Evolutionary conservation across 1,140 invertebrate species (phyloP), one percentile per base, ranked within the genome.

Genomic region (Lysiphlebus fabarum): DNA sequence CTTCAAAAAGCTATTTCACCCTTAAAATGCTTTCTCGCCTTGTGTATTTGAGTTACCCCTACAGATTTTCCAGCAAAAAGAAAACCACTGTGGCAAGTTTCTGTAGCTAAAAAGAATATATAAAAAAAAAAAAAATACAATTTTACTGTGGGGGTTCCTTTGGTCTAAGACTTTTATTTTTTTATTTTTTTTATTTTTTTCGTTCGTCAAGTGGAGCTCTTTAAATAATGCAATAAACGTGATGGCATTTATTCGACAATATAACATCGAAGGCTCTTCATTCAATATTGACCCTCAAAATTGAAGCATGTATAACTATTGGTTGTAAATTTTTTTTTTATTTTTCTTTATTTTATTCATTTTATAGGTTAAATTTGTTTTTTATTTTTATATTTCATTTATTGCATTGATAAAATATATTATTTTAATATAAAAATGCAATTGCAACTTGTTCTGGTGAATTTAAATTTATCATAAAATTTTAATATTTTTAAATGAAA

Each of bases 221-320:
- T 77, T 77, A 77, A 78, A 77, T 78, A 78, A 78, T 77, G 71
- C 72, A 77, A 78, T 78, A 77, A 78, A 66, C 70, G 66, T 77
- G 70, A 78, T 76, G 73, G 74, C 68, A 77, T 78, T 77, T 76
- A 66, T 67, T 62, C 70, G 69, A 78, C 76, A 77, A 76, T 77
- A 65, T 26, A 26, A 26, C 17, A 26, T 26, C 17, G 17, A 26
- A 26, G 17, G 17, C 17, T 26, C 17, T 26, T 26, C 17, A 26
- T 26, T 26, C 17, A 26, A 26, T 26, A 26, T 26, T 26, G 17
- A 26, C 17, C 17, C 17, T 26, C 17, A 26, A 26, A 26, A 26
- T 26, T 26, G 17, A 26, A 26, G 17, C 17, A 26, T 26, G 17
- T 26, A 26, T 26, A 26, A 26, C 17, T 26, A 26, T 26, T 26